Evolutionary conservation across 2,797 vertebrate species (phyloP).

Genomic region (Notolepis coatsorum): DNA sequence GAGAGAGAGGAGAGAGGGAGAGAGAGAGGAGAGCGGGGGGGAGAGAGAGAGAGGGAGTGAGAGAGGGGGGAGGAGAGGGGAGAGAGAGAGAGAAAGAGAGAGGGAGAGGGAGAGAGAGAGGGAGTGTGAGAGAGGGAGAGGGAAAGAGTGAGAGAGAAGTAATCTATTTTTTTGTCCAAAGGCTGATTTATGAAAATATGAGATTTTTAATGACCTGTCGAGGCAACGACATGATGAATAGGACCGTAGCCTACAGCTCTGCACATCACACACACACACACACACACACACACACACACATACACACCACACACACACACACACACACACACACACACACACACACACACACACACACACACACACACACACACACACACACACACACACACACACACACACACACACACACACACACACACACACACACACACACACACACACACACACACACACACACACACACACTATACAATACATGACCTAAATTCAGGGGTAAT

Average conservation of each 20-base stretch:
- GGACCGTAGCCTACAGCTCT: conserved; percentile 24
- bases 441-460: neutral
- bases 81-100: neutral
- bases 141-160: conserved; percentile 10
- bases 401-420: too few species aligned
- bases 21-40: too few species aligned
- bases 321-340: conserved; percentile 2
- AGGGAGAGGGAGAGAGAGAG: neutral
- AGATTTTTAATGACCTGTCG: conserved; percentile 46
- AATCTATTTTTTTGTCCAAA: conserved; percentile 33
- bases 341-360: neutral
- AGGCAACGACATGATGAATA: conserved; percentile 21
- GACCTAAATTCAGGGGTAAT: conserved; percentile 30
- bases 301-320: neutral
- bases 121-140: neutral
- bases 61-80: too few species aligned
- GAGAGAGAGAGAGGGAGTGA: neutral
- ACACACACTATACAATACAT: neutral
- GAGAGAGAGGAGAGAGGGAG: neutral
- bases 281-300: neutral
- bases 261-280: conserved; percentile 4
- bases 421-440: neutral
- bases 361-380: conserved; percentile 13
- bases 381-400: neutral
- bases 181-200: conserved; percentile 39